Base-by-base conservation (phyloP, 2,797 vertebrate species). In the Cetoscarus ocellatus region DNA sequence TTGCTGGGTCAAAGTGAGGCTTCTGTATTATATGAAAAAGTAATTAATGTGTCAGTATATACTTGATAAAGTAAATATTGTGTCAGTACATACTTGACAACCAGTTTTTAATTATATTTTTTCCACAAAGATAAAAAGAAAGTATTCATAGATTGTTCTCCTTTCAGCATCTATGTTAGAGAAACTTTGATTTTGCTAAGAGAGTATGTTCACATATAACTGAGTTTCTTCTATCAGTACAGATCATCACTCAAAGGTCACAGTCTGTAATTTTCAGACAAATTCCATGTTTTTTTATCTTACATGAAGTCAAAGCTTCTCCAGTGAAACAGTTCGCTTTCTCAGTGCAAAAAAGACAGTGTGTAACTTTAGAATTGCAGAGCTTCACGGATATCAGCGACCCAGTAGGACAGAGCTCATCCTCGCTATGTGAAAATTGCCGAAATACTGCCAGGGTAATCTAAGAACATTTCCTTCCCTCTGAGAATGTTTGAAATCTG, bases 371-470 rank as follows among this genome's bases (percentile, higher is more conserved):
- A 59, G 18, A 62, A 67, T 55, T 62, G 73, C 65, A 45, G 57
- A 3, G 35, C 45, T 51, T 61, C 27, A 55, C 3, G 1, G 11
- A 38, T 61, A 66, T 67, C 75, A 70, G 47, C 34, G 65, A 65
- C 56, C 59, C 62, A 75, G 73, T 45, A 48, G 65, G 70, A 73
- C 27, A 5, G 7, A 65, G 65, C 39, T 57, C 68, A 62, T 66
- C 47, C 67, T 38, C 7, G 55, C 45, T 35, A 45, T 65, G 65
- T n/a, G 61, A 58, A 82, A 72, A 83, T 57, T 49, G 57, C 68
- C 18, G 63, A 71, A 67, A 70, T 61, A 57, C 61, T 69, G 49
- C 67, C 63, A 14, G 61, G 67, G 68, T 71, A 75, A 75, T 80
- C 44, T 55, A 14, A 45, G 43, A 50, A 67, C 62, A 66, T 55